Conservation (phyloP, 2,113 vertebrate genomes). For the Bos taurus region DNA sequence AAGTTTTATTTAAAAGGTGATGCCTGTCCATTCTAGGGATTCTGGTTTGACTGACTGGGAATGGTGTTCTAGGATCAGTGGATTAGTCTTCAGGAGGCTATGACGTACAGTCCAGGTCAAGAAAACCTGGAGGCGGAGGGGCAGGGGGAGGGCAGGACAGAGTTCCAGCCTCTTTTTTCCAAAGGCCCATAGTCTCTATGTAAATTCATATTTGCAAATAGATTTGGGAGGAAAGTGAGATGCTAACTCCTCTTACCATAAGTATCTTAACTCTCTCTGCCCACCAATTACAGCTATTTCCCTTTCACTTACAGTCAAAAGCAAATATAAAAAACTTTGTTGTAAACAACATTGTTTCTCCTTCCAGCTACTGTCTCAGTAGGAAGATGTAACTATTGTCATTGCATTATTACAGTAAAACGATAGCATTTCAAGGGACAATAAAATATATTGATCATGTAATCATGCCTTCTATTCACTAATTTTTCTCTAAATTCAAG, state of each 20-base stretch:
- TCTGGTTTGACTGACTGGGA: background rate
- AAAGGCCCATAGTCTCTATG: background rate
- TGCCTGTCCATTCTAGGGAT: background rate
- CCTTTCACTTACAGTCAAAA: background rate
- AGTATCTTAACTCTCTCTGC: background rate
- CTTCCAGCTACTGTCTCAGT: background rate
- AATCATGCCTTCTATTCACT: background rate
- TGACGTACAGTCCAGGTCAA: background rate
- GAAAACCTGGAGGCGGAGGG: background rate
- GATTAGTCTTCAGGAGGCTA: background rate
- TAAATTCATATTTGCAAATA: background rate
- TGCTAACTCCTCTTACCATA: background rate
- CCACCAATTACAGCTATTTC: background rate
- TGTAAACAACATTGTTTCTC: background rate
- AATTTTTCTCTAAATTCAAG: constrained; percentile 14
- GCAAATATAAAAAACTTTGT: background rate
- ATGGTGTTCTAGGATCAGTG: background rate
- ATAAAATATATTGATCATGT: background rate
- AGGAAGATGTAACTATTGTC: background rate
- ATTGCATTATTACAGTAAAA: background rate
- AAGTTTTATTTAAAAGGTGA: background rate
- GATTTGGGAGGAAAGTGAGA: background rate
- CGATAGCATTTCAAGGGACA: background rate
- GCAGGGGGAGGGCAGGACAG: background rate
- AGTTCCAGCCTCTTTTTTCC: background rate